These are phyloP conservation scores for Isaurus tuberculatus DNA, from an alignment of 92 coral and sea anemone species.

Conservation along the genomic window DNA sequence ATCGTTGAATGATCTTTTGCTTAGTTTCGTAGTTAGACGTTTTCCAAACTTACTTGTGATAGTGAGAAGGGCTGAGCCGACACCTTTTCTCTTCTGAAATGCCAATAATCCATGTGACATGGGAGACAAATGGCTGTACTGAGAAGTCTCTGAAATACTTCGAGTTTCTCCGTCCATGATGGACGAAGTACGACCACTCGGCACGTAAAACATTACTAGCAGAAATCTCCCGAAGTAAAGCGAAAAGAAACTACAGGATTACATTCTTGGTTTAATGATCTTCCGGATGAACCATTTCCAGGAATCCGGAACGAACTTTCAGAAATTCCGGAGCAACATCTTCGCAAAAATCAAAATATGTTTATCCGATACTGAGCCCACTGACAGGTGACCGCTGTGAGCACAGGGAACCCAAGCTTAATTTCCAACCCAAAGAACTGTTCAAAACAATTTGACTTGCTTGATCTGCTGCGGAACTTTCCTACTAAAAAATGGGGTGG, in stretches of 20 bases:
- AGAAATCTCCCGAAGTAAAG: neutral
- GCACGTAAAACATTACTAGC: constrained; percentile 71
- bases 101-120: constrained; percentile 77
- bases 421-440: neutral
- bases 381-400: constrained; percentile 2
- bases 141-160: constrained; percentile 8
- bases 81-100: constrained; percentile 80
- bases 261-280: neutral
- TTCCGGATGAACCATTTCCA: constrained; percentile 13
- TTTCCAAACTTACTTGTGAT: constrained; percentile 62
- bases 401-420: neutral
- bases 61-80: constrained; percentile 66
- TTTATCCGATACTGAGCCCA: neutral
- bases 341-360: constrained; percentile 11
- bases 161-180: constrained; percentile 29
- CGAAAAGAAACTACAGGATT: neutral
- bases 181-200: constrained; percentile 54
- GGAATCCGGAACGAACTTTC: neutral
- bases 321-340: too few relatives aligned
- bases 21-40: neutral
- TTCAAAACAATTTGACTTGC: neutral
- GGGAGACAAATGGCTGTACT: constrained; percentile 62
- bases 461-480: too few relatives aligned
- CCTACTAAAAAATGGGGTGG: too few relatives aligned
- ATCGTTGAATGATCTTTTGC: neutral